phyloP scores from a whole-genome alignment of 2,797 vertebrate species.

The Dendrocincla tyrannina region DNA sequence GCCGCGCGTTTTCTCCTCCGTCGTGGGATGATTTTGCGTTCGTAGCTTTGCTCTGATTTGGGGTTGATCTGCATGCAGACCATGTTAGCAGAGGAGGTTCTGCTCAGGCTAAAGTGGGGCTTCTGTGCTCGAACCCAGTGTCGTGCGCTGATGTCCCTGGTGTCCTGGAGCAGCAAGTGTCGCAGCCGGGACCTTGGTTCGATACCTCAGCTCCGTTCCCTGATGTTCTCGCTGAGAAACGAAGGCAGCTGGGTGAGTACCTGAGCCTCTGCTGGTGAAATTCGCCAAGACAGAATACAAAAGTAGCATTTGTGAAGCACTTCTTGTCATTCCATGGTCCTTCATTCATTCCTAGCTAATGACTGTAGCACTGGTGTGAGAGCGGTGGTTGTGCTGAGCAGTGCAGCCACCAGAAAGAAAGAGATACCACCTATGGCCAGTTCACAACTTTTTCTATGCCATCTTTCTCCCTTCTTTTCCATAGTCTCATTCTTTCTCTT shows the following conservation, averaged over 20 bases:
- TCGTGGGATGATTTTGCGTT: conserved; percentile 36
- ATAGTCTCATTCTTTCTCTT: conserved; percentile 1
- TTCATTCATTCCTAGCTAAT: conserved; percentile 11
- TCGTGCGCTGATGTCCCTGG: conserved; percentile 66
- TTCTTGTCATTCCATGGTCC: conserved; percentile 45
- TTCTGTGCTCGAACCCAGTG: conserved; percentile 68
- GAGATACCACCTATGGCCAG: background rate
- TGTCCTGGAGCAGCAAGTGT: conserved; percentile 69
- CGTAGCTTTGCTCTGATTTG: conserved; percentile 43
- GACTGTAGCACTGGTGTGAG: background rate
- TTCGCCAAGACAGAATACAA: conserved; percentile 18
- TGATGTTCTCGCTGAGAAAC: conserved; percentile 67
- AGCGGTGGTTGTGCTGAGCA: background rate
- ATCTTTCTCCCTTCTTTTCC: background rate
- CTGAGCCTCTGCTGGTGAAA: conserved; percentile 45
- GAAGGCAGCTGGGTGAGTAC: conserved; percentile 67
- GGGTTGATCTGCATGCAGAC: conserved; percentile 63
- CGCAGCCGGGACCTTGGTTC: conserved; percentile 61
- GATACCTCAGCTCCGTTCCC: conserved; percentile 69
- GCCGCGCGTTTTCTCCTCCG: conserved; percentile 3
- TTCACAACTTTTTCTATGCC: background rate
- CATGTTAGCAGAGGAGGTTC: conserved; percentile 54
- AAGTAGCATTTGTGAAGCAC: conserved; percentile 17
- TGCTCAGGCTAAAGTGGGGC: conserved; percentile 69
- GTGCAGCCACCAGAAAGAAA: background rate